Conservation (phyloP, 2,113 vertebrate species). For the Trinectes maculatus region DNA sequence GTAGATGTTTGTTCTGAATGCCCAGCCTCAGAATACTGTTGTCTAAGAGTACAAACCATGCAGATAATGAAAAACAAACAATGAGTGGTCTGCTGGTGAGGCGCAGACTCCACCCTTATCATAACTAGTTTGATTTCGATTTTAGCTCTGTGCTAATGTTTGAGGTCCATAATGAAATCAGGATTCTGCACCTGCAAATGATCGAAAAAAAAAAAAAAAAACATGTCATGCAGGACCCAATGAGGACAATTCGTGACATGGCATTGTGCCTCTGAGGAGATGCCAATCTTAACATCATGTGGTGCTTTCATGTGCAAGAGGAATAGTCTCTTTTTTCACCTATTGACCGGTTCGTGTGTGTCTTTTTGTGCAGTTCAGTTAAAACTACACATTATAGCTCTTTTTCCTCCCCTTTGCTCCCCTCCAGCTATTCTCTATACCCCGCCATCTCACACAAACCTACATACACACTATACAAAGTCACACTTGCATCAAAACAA, state of each 20-base stretch:
- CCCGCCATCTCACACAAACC: constrained; percentile 17
- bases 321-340: too few species aligned
- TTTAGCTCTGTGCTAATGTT: background rate
- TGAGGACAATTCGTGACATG: background rate
- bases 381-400: constrained; percentile 12
- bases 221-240: background rate
- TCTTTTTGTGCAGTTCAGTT: constrained; percentile 9
- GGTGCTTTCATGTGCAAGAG: too few species aligned
- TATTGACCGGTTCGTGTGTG: background rate
- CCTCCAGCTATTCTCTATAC: constrained; percentile 40
- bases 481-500: constrained; percentile 14
- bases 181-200: background rate
- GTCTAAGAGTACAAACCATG: too few species aligned
- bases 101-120: too few species aligned
- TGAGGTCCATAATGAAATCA: background rate
- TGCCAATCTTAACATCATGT: too few species aligned
- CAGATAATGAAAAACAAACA: too few species aligned
- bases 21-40: too few species aligned
- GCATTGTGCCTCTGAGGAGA: too few species aligned
- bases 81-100: too few species aligned
- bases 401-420: background rate
- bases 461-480: constrained; percentile 4
- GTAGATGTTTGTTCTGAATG: background rate
- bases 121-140: too few species aligned
- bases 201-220: background rate